Percentiles rank a stretch among this genome's conserved stretches.
phyloP scores from a whole-genome alignment of 35 echinoderm and acorn worm genomes.

The Apostichopus parvimensis region DNA sequence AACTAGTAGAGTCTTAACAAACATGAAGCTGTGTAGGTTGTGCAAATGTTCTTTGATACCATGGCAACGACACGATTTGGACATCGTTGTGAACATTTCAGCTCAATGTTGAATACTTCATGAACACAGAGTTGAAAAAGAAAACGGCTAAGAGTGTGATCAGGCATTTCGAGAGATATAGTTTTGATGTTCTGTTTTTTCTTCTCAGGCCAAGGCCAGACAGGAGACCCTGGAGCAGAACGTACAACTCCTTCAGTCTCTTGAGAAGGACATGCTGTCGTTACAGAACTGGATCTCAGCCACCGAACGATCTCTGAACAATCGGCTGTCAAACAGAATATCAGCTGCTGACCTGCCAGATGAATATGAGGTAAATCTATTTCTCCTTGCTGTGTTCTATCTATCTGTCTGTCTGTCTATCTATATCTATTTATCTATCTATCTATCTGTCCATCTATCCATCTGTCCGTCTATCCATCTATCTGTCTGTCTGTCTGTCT shows the following conservation, averaged over 20 bases:
- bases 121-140: too few species aligned
- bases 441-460: neutral
- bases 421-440: neutral
- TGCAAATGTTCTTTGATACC: too few species aligned
- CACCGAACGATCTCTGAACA: constrained; percentile 83
- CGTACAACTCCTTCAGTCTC: constrained; percentile 80
- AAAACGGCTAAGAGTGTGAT: too few species aligned
- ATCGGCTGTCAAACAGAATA: constrained; percentile 71
- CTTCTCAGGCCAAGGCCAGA: constrained; percentile 81
- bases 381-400: neutral
- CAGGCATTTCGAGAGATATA: neutral
- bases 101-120: too few species aligned
- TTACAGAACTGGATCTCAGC: constrained; percentile 91
- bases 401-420: neutral
- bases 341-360: constrained; percentile 89
- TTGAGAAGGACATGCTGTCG: constrained; percentile 89
- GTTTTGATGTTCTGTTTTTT: neutral
- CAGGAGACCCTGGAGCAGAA: constrained; percentile 85
- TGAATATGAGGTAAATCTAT: constrained; percentile 83
- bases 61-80: too few species aligned
- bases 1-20: too few species aligned
- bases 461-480: too few species aligned
- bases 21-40: too few species aligned
- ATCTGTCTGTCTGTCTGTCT: too few species aligned
- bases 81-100: too few species aligned